phyloP scores from a whole-genome alignment of 2,888 invertebrate genomes.

The Atrina japonica region DNA sequence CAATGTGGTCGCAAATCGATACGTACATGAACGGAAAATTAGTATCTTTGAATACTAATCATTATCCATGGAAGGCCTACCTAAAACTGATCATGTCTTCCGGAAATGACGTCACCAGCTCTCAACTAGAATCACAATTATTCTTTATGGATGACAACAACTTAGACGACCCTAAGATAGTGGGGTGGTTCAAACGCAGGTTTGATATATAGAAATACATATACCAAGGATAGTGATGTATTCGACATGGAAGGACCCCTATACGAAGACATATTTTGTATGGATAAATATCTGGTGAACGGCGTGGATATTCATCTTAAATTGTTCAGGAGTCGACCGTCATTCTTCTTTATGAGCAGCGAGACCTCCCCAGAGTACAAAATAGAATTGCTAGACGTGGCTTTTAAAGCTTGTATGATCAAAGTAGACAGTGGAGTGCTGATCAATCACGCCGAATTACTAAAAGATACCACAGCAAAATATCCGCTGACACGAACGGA shows the following conservation, averaged over 20 bases:
- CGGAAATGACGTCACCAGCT: constrained; percentile 19
- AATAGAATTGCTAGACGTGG: constrained; percentile 21
- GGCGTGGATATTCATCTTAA: constrained; percentile 35
- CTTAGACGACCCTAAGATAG: constrained; percentile 18
- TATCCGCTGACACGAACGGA: constrained; percentile 29
- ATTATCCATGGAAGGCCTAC: no score
- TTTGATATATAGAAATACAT: constrained; percentile 21
- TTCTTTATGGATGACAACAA: constrained; percentile 18
- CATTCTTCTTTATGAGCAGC: constrained; percentile 22
- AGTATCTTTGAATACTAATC: constrained; percentile 31
- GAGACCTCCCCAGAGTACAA: constrained; percentile 13
- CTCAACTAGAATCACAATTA: constrained; percentile 33
- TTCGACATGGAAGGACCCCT: constrained; percentile 37
- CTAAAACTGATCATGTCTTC: constrained; percentile 27
- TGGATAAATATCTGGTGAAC: constrained; percentile 37
- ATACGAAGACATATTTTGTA: constrained; percentile 32
- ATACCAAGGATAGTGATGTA: constrained; percentile 18
- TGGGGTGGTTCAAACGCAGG: constrained; percentile 29
- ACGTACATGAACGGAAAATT: no score
- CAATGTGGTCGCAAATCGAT: no score
- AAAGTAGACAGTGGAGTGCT: no score
- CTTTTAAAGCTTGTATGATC: constrained; percentile 41
- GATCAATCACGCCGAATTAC: constrained; percentile 36
- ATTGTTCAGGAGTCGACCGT: constrained; percentile 27
- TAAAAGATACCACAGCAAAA: constrained; percentile 20